These are phyloP conservation scores for Adoxophyes honmai DNA, from an alignment of 1,140 invertebrate genomes.

Conservation along the genomic window DNA sequence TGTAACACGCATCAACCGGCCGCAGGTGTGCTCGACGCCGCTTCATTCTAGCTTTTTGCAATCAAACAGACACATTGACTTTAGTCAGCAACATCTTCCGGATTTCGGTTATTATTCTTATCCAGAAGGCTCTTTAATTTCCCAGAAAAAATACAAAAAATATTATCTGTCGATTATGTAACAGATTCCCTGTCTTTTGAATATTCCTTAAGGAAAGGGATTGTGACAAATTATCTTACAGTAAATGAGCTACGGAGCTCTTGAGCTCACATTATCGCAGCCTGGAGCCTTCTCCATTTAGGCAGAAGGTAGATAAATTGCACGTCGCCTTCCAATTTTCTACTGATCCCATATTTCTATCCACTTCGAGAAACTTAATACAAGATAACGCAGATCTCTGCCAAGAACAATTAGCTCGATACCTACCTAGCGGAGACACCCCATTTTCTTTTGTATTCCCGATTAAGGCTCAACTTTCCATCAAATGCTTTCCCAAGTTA, in stretches of 20 bases:
- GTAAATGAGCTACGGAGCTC: conserved; percentile 12
- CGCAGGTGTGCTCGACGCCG: conserved; percentile 45
- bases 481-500: background rate
- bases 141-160: background rate
- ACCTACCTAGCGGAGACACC: background rate
- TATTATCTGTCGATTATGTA: no score
- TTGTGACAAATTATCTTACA: conserved; percentile 15
- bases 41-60: conserved; percentile 26
- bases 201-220: background rate
- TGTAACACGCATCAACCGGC: conserved; percentile 38
- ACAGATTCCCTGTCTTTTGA: background rate
- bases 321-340: background rate
- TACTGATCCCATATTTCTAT: conserved; percentile 9
- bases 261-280: conserved; percentile 1
- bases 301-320: conserved; percentile 14
- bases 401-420: background rate
- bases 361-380: background rate
- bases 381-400: background rate
- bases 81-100: conserved; percentile 20
- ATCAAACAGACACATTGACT: conserved; percentile 29
- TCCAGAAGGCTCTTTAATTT: conserved; percentile 2
- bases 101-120: conserved; percentile 22
- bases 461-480: background rate
- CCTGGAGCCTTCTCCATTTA: background rate
- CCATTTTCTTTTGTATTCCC: background rate